A percentile compares a stretch with the other conserved stretches of the same genome.
Conservation (phyloP, 2,797 vertebrate species). For the Manis javanica region DNA sequence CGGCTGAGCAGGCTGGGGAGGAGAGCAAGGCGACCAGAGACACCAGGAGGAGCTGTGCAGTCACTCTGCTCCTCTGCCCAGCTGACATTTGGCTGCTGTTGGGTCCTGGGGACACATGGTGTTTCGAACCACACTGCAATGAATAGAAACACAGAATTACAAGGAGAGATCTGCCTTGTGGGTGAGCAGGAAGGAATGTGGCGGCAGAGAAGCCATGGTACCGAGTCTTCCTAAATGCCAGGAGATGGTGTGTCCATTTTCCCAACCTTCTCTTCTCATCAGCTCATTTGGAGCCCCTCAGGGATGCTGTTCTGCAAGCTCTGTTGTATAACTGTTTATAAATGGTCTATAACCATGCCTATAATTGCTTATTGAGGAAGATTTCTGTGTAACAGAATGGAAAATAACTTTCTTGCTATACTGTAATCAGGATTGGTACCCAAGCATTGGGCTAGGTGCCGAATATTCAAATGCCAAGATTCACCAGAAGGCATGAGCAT, state of each 20-base stretch:
- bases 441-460: not conserved
- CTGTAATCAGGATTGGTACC: not conserved
- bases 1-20: not conserved
- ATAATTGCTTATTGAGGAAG: not conserved
- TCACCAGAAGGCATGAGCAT: not conserved
- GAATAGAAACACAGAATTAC: not conserved
- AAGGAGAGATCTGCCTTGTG: not conserved
- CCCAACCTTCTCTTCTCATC: not conserved
- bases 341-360: not conserved
- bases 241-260: not conserved
- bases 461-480: not conserved
- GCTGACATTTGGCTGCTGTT: not conserved
- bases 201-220: not conserved
- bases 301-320: not conserved
- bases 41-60: rapidly evolving
- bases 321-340: not conserved
- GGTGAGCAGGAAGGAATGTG: not conserved
- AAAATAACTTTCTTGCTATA: not conserved
- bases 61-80: not conserved
- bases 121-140: not conserved
- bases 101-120: not conserved
- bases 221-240: not conserved
- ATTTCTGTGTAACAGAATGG: not conserved
- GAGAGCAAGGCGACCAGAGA: not conserved
- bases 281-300: not conserved